phyloP scores from a whole-genome alignment of 2,113 vertebrate genomes.

The Malurus elegans region DNA sequence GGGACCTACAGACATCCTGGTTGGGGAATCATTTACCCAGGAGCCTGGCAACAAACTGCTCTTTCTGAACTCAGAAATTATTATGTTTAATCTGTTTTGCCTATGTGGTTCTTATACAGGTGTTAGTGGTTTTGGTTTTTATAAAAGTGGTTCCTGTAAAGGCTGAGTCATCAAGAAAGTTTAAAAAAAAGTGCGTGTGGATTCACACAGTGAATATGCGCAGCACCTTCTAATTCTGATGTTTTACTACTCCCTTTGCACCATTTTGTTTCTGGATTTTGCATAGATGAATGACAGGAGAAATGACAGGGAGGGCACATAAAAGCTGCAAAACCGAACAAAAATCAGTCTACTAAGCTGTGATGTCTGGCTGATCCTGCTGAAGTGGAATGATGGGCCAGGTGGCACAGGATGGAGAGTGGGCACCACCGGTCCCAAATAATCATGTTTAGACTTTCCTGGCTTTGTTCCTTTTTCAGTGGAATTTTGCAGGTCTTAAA shows the following conservation, averaged over 20 bases:
- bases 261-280: neutral
- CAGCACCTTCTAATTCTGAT: neutral
- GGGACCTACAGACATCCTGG: neutral
- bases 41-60: neutral
- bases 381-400: neutral
- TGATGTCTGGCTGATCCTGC: neutral
- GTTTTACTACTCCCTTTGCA: neutral
- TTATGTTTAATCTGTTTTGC: neutral
- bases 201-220: neutral
- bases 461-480: neutral
- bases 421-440: neutral
- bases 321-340: neutral
- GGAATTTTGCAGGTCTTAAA: neutral
- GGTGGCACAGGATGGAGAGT: neutral
- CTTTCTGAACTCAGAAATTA: neutral
- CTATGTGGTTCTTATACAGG: accelerated
- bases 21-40: accelerated
- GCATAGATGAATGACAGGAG: neutral
- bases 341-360: neutral
- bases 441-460: neutral
- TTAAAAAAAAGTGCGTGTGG: neutral
- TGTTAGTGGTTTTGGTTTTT: neutral
- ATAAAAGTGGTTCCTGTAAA: accelerated
- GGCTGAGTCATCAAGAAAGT: neutral
- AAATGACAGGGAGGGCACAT: neutral